These are phyloP conservation scores for Chlorodrepanis virens DNA, from an alignment of 2,113 vertebrate genomes.

Conservation along the genomic window DNA sequence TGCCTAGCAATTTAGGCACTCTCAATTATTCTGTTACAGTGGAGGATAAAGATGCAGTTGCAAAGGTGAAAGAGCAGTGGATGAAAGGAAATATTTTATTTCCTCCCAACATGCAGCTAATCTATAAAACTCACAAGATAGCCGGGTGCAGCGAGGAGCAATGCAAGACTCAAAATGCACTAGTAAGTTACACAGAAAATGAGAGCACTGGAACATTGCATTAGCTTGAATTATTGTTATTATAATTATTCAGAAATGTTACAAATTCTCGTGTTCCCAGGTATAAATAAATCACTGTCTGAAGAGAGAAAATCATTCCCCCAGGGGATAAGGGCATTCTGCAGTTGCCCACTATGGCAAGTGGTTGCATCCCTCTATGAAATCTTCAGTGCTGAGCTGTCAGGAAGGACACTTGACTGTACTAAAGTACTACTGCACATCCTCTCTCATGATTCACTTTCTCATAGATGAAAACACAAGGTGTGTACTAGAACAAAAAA, in stretches of 20 bases:
- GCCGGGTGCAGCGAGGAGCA: not conserved
- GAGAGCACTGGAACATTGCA: not conserved
- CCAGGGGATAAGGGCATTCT: not conserved
- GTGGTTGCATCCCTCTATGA: not conserved
- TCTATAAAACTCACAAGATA: not conserved
- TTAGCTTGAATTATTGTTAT: not conserved
- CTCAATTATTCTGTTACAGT: not conserved
- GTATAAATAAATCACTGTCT: not conserved
- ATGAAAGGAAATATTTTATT: conserved; percentile 22
- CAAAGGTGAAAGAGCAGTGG: conserved; percentile 4
- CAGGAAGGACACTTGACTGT: not conserved
- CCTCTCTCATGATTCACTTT: conserved; percentile 32
- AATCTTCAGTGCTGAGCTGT: not conserved
- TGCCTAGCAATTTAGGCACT: not conserved
- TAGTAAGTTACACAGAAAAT: not conserved
- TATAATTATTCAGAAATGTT: not conserved
- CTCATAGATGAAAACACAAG: conserved; percentile 55
- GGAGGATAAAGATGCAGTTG: not conserved
- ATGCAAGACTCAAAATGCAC: not conserved
- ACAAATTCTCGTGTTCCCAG: not conserved
- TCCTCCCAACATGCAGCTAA: not conserved
- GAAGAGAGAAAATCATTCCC: not conserved
- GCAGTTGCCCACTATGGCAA: not conserved
- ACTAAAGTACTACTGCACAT: not conserved
- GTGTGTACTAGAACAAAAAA: conserved; percentile 11